Evolutionary conservation across 2,113 vertebrate species (phyloP).

Genomic region (Prinia subflava): DNA sequence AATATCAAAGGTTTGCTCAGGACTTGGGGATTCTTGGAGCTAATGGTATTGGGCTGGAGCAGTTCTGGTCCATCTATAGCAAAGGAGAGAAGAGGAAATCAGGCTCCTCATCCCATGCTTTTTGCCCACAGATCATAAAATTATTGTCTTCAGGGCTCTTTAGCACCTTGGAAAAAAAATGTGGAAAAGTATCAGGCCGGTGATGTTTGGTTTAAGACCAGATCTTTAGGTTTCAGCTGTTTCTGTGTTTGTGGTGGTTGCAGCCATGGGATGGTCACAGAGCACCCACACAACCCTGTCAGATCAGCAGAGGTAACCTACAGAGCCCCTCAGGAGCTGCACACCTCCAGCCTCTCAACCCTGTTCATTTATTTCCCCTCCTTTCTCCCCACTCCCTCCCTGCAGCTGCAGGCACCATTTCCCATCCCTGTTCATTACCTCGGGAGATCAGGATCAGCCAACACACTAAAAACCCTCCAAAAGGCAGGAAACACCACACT

Average conservation of each 20-base stretch:
- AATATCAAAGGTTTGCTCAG: neutral
- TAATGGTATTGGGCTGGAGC: accelerated
- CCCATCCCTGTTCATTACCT: neutral
- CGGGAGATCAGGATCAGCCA: neutral
- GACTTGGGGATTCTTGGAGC: neutral
- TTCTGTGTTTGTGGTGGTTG: neutral
- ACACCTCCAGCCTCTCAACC: neutral
- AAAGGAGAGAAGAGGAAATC: neutral
- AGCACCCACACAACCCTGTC: accelerated
- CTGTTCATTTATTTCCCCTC: neutral
- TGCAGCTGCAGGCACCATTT: neutral
- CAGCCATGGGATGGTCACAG: neutral
- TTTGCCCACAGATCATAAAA: neutral
- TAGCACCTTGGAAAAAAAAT: neutral
- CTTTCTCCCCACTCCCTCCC: neutral
- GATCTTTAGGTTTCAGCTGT: neutral
- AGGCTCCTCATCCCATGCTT: neutral
- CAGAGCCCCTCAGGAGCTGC: neutral
- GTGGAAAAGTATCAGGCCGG: neutral
- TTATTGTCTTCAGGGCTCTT: neutral
- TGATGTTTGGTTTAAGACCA: neutral
- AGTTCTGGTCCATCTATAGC: neutral
- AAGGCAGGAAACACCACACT: neutral
- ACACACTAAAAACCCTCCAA: neutral
- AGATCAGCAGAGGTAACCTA: neutral